Conservation (phyloP, 2,113 vertebrate species). For the Caretta caretta region DNA sequence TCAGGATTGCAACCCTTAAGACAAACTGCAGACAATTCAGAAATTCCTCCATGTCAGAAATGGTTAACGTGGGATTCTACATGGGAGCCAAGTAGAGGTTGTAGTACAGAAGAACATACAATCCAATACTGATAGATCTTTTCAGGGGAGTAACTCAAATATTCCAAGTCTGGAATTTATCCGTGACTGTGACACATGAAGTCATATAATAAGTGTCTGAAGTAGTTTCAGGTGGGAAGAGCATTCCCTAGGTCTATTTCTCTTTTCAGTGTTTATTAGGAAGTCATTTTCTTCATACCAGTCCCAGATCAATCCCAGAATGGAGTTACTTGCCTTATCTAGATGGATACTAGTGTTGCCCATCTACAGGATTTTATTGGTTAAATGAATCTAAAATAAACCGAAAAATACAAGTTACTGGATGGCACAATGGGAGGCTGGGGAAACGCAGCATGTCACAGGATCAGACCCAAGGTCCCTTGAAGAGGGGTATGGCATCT, state of each 20-base stretch:
- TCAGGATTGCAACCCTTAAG: not conserved
- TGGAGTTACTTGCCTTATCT: not conserved
- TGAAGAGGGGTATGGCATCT: not conserved
- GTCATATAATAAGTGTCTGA: conserved; percentile 8
- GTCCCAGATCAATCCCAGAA: not conserved
- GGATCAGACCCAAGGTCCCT: not conserved
- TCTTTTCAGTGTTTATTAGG: not conserved
- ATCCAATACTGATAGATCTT: accelerated
- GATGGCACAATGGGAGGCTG: not conserved
- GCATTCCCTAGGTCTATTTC: not conserved
- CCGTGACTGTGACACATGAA: not conserved
- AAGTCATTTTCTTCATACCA: not conserved
- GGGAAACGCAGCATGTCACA: not conserved
- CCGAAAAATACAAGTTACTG: not conserved
- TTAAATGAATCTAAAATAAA: not conserved
- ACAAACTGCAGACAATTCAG: not conserved
- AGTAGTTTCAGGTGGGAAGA: not conserved
- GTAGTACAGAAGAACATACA: not conserved
- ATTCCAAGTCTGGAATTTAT: not conserved
- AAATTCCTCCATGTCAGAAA: not conserved
- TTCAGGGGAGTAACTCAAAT: not conserved
- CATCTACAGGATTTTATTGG: not conserved
- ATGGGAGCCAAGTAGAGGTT: not conserved
- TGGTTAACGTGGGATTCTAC: not conserved
- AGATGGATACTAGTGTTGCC: accelerated